Evolutionary conservation across 2,888 invertebrate species (phyloP), one percentile per base, ranked within the genome.

Genomic region (Imbricaverruca yamaguchii): DNA sequence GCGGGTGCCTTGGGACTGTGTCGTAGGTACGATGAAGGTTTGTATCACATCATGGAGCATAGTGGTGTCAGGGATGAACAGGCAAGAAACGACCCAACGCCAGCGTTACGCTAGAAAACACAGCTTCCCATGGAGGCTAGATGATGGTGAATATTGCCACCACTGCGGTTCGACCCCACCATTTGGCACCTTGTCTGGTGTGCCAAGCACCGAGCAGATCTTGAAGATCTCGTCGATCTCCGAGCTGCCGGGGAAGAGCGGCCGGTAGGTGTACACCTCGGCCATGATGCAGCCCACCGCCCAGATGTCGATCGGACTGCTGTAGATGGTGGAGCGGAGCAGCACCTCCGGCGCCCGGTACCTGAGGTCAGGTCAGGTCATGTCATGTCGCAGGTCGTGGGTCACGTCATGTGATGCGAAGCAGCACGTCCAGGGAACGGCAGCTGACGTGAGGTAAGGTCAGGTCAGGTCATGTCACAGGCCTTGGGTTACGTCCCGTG

Each of bases 231-330:
- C 95, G 88, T 98, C 98, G 83, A 98, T 96, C 89, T 98, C 98
- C 83, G 96, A 96, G 86, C 94, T 96, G 8, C 98, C 98, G 0
- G 98, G 98, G 88, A 98, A 98, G 57, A 98, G 89, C 0, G 98
- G 97, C 78, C 97, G 91, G 86, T 96, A 93, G 67, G 97, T 97
- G 87, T 97, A 97, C 81, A 99, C 90, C 88, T 99, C 99, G 11
- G 98, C 95, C 91, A 97, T 95, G 85, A 99, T 99, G 86, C 98
- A 98, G 77, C 97, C 98, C 80, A 98, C 93, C 6, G 98, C 98
- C 98, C 98, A 99, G 84, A 99, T 91, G 88, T 98, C 98, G 84
- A 99, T 97, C 0, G 98, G 96, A 83, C 97, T 96, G 85, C 94
- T 97, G 89, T 99, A 99, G 83, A 92, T 93, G 3, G 97, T 96